A percentile compares a stretch with the other conserved stretches of the same genome.
phyloP scores from a whole-genome alignment of 2,113 vertebrate genomes.

The Pluvianellus socialis region DNA sequence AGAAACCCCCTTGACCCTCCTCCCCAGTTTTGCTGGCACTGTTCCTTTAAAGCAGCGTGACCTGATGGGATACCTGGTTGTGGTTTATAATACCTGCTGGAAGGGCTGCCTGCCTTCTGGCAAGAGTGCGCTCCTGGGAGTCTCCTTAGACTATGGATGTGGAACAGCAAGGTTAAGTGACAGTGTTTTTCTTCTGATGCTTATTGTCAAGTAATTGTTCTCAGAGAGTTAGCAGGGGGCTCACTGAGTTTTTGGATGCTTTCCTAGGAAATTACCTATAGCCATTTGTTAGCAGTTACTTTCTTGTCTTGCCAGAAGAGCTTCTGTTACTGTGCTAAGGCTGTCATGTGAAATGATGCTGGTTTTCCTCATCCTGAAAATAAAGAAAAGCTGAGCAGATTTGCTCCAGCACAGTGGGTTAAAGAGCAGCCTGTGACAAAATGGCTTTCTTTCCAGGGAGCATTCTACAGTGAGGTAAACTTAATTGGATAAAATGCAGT shows the following conservation, averaged over 20 bases:
- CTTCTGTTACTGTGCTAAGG: background rate
- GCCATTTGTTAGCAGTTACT: background rate
- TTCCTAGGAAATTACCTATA: background rate
- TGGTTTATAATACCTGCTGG: background rate
- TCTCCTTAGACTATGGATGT: background rate
- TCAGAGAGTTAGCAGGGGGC: background rate
- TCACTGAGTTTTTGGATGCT: background rate
- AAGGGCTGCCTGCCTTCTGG: background rate
- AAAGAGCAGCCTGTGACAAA: background rate
- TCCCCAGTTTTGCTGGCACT: background rate
- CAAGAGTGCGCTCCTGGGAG: background rate
- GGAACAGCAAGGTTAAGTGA: conserved; percentile 4
- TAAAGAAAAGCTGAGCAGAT: background rate
- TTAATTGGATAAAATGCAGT: background rate
- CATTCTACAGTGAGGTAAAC: background rate
- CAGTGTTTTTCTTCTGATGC: background rate
- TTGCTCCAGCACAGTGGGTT: background rate
- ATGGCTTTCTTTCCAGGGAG: background rate
- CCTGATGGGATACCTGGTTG: background rate
- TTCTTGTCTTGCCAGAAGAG: background rate
- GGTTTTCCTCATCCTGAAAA: background rate
- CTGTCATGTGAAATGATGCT: background rate
- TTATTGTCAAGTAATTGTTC: background rate
- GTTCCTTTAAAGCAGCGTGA: background rate
- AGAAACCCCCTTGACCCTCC: background rate